These are phyloP conservation scores for Limonius californicus DNA, from an alignment of 1,140 invertebrate species.

Conservation along the genomic window DNA sequence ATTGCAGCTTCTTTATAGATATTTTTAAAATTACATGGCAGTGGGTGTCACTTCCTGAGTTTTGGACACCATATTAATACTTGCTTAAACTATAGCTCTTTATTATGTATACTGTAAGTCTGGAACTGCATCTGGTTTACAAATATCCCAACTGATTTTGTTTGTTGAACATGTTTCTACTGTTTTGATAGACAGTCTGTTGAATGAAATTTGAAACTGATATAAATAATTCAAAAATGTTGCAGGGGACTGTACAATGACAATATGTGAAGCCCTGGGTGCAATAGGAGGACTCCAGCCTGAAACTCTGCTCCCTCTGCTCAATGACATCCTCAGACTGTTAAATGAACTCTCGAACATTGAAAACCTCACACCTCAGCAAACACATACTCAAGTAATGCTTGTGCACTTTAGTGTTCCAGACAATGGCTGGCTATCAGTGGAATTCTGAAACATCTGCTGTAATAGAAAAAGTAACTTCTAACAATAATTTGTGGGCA, in stretches of 20 bases:
- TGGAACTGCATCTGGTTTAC: too few relatives aligned
- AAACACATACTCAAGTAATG: constrained; percentile 55
- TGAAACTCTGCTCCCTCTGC: constrained; percentile 54
- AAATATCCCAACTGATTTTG: too few relatives aligned
- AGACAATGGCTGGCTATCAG: constrained; percentile 66
- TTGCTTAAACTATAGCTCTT: too few relatives aligned
- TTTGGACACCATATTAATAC: too few relatives aligned
- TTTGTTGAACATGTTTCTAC: too few relatives aligned
- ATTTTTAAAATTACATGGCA: too few relatives aligned
- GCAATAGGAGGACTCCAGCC: constrained; percentile 67
- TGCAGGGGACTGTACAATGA: constrained; percentile 38
- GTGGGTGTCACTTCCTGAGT: too few relatives aligned
- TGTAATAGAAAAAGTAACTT: constrained; percentile 55
- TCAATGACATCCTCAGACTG: constrained; percentile 56
- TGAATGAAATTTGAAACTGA: too few relatives aligned
- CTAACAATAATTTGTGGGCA: constrained; percentile 71
- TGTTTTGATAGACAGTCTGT: too few relatives aligned
- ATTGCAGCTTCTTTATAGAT: too few relatives aligned
- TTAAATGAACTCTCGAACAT: constrained; percentile 42
- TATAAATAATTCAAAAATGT: too few relatives aligned
- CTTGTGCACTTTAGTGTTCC: constrained; percentile 78
- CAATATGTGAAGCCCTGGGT: constrained; percentile 60
- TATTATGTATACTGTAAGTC: too few relatives aligned
- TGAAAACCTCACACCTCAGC: constrained; percentile 29
- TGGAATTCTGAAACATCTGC: constrained; percentile 59